Evolutionary conservation across 2,888 invertebrate genomes (phyloP), one percentile per base, ranked within the genome.

Genomic region (Celastrina argiolus): DNA sequence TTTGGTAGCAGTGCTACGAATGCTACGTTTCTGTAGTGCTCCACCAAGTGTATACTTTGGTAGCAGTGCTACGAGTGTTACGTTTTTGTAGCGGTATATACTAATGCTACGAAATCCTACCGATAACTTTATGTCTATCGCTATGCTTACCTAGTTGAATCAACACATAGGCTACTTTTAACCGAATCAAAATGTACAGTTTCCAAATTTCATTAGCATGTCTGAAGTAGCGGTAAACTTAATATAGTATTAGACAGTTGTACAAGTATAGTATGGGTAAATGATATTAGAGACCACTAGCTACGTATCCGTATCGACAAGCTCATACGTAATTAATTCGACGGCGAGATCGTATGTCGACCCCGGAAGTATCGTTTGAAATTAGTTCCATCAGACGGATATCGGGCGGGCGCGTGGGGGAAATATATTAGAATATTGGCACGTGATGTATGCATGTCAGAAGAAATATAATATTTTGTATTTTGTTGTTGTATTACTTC

Each of bases 21-120:
- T 56, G 65, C 66, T 66, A 63, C 68, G 68, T 26, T 26, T 4
- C 10, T 10, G 36, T 36, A n/a, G n/a, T n/a, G n/a, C n/a, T n/a
- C n/a, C n/a, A n/a, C n/a, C n/a, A n/a, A n/a, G n/a, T n/a, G n/a
- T n/a, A n/a, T n/a, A n/a, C n/a, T n/a, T n/a, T n/a, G n/a, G n/a
- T n/a, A 36, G 36, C 10, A 7, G 7, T 36, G 10, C 36, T 36
- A 36, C 36, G 10, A 63, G 41, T 63, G 22, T 22, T 41, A 63
- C 56, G 51, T 36, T 16, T 34, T 34, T 8, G 36, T 64, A 34
- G 51, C 36, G 18, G 14, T 34, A 28, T 10, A n/a, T 12, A 36
- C 31, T 31, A 36, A 28, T 36, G 26, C 51, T 51, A 36, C 26
- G 58, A 28, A n/a, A 28, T 4, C 28, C 2, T 28, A 28, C 2